Evolutionary conservation across 2,888 invertebrate genomes (phyloP).

Genomic region (Platerodrilus igneus): DNA sequence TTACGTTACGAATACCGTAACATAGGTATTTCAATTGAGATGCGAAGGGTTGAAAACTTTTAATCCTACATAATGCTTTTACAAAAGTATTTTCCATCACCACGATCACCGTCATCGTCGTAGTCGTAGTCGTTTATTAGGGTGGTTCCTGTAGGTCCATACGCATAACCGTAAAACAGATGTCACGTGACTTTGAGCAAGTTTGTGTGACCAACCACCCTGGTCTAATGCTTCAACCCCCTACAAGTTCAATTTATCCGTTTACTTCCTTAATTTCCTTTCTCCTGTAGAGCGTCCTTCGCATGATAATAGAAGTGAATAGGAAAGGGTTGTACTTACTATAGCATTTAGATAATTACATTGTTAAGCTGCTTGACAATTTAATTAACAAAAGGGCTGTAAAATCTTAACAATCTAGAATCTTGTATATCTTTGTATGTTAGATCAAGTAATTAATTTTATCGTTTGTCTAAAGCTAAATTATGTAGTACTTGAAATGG

Average conservation of each 20-base stretch:
- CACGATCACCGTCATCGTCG: no score
- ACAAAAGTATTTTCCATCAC: no score
- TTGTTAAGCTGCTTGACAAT: slow-evolving; percentile 12
- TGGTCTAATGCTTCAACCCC: slow-evolving; percentile 23
- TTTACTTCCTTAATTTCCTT: slow-evolving; percentile 21
- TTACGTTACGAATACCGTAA: no score
- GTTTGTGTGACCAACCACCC: slow-evolving; percentile 24
- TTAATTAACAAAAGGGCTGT: slow-evolving; percentile 19
- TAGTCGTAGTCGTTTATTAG: no score
- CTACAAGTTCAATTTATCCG: slow-evolving; percentile 22
- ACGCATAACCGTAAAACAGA: slow-evolving; percentile 26
- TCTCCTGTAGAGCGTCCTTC: slow-evolving; percentile 15
- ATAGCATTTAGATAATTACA: slow-evolving; percentile 19
- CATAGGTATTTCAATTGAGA: no score
- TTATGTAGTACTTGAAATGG: no score
- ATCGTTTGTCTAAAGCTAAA: no score
- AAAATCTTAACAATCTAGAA: no score
- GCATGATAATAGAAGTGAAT: slow-evolving; percentile 17
- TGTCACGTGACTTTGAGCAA: slow-evolving; percentile 25
- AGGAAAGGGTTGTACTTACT: slow-evolving; percentile 20
- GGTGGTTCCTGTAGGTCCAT: slow-evolving; percentile 23
- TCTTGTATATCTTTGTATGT: no score
- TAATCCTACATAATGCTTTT: no score
- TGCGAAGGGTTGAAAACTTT: no score
- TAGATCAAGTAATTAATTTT: no score